Evolutionary conservation across 2,113 vertebrate genomes (phyloP), one percentile per base, ranked within the genome.

Genomic region (Sclerurus mexicanus): DNA sequence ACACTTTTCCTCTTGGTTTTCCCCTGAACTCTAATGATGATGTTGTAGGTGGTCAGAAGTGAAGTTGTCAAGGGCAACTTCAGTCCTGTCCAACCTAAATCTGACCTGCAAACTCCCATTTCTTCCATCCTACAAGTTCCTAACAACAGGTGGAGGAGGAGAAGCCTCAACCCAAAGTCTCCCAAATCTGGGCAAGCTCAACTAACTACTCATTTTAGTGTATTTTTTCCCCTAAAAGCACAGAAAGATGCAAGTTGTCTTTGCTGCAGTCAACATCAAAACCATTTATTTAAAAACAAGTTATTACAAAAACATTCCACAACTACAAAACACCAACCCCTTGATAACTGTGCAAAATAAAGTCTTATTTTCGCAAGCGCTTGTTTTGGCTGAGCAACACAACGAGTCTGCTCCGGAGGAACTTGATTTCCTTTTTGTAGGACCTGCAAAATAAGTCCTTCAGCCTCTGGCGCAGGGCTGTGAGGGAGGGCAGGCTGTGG

Each of bases 331-430:
- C 1, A 7, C 39, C n/a, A 50, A 64, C 18, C 72, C 59, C 47
- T 52, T 18, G 5, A 23, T 7, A 52, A 24, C 7, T 3, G 20
- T 9, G 30, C 55, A 35, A 63, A 8, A 14, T 0, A 9, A 14
- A 9, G 0, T 14, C 73, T 96, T 85, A 98, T 91, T 97, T 98
- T 33, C 96, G 93, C 1, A 97, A 92, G 4, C 97, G 95, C 33
- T 97, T 98, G 82, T 96, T 98, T 93, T 99, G 99, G 50, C 99
- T 96, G 78, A 99, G 98, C 92, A 98, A 85, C 8, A 99, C 98
- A 3, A 99, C 95, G 14, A 99, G 98, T 24, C 99, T 98, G 31
- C 98, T 99, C 74, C 98, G 98, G 2, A 99, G 97, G 30, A 97
- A 68, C 37, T 96, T 97, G 47, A 99, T 98, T 49, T 99, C 99